These are phyloP conservation scores for Heliconius cydno DNA, from an alignment of 2,888 invertebrate species.

Conservation along the genomic window DNA sequence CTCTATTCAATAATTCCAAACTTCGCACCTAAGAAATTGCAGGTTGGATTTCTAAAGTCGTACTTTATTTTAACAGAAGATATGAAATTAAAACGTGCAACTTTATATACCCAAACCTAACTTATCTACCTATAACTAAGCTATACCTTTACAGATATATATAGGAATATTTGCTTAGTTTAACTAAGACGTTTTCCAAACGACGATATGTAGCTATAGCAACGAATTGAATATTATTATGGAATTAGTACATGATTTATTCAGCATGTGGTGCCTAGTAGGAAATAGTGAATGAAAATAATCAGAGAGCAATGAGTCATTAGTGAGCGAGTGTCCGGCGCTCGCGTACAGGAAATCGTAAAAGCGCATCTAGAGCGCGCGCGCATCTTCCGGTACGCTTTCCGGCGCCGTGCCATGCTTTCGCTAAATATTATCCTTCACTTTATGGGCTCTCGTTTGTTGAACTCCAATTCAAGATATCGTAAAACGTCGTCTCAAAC, in stretches of 20 bases:
- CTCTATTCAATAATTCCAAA: not conserved
- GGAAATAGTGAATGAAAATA: slow-evolving; percentile 42
- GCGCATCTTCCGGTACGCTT: slow-evolving; percentile 77
- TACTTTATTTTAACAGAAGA: not conserved
- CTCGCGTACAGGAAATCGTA: slow-evolving; percentile 78
- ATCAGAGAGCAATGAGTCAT: slow-evolving; percentile 47
- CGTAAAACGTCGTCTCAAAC: not conserved
- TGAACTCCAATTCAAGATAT: slow-evolving; percentile 65
- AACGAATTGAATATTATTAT: slow-evolving; percentile 24
- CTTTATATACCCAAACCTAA: not conserved
- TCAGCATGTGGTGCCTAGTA: slow-evolving; percentile 38
- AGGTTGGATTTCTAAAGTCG: not conserved
- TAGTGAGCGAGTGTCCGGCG: slow-evolving; percentile 48
- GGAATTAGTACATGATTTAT: slow-evolving; percentile 28
- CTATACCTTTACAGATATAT: too few species aligned
- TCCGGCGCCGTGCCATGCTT: slow-evolving; percentile 68
- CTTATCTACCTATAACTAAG: too few species aligned
- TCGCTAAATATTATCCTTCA: slow-evolving; percentile 69
- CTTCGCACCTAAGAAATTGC: not conserved
- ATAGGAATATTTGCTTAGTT: not conserved
- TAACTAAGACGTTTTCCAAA: not conserved
- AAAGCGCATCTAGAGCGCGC: slow-evolving; percentile 76
- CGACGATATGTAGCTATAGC: not conserved
- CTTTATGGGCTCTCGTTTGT: slow-evolving; percentile 66
- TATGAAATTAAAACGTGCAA: not conserved